Evolutionary conservation across 2,888 invertebrate genomes (phyloP).

Genomic region (Biston betularia): DNA sequence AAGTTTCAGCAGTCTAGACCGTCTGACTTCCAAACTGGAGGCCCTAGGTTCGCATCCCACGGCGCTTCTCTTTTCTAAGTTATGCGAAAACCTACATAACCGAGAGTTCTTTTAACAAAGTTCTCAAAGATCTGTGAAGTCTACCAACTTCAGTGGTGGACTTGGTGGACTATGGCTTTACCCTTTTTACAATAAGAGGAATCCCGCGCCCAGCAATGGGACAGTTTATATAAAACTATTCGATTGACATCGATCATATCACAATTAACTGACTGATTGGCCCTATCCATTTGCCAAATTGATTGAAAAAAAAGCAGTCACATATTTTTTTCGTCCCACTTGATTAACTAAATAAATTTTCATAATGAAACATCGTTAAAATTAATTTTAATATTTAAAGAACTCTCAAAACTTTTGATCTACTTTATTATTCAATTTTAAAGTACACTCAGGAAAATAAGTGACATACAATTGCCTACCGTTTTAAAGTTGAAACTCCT

Average conservation of each 20-base stretch:
- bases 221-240: neutral
- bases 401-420: conserved; percentile 32
- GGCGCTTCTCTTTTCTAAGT: no score
- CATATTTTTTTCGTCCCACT: conserved; percentile 9
- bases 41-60: no score
- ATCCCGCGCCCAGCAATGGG: no score
- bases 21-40: no score
- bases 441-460: conserved; percentile 20
- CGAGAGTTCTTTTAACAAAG: no score
- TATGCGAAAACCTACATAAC: no score
- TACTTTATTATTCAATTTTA: conserved; percentile 39
- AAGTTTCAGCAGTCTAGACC: no score
- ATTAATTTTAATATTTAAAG: conserved; percentile 41
- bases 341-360: conserved; percentile 20
- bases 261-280: conserved; percentile 4
- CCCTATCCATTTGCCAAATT: conserved; percentile 17
- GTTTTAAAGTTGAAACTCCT: conserved; percentile 5
- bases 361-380: conserved; percentile 29
- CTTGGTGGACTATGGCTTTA: no score
- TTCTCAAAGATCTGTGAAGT: no score
- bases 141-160: no score
- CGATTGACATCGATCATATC: conserved; percentile 12
- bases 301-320: conserved; percentile 14
- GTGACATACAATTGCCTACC: conserved; percentile 18
- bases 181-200: no score